Conservation (phyloP, 2,888 invertebrate species). For the Sphaerophoria rueppellii region DNA sequence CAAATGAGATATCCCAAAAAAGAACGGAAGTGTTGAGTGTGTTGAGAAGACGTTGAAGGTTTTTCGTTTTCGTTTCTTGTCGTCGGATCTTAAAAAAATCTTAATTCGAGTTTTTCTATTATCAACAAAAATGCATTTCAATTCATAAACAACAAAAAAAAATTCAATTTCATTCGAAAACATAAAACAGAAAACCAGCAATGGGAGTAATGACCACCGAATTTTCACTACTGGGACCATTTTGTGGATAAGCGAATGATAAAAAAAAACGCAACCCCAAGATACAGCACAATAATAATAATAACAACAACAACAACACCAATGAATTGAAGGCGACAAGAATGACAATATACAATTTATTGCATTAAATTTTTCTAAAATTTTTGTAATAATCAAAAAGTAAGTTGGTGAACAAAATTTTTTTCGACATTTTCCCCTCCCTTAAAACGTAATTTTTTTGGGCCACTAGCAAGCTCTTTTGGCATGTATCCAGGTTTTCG, state of each 20-base stretch:
- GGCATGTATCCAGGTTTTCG: conserved; percentile 60
- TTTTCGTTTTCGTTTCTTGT: conserved; percentile 19
- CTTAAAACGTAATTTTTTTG: conserved; percentile 17
- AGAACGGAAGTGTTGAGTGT: conserved; percentile 71
- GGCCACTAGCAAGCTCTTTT: conserved; percentile 38
- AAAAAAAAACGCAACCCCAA: neutral
- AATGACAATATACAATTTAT: conserved; percentile 30
- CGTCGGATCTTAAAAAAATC: conserved; percentile 8
- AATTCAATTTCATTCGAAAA: neutral
- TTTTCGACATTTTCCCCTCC: conserved; percentile 10
- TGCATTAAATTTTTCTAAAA: conserved; percentile 28
- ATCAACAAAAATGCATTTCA: conserved; percentile 16
- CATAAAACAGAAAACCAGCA: conserved; percentile 31
- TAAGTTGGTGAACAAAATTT: conserved; percentile 38
- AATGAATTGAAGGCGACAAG: conserved; percentile 26
- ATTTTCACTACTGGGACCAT: conserved; percentile 72
- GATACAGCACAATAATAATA: conserved; percentile 62
- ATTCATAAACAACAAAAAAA: conserved; percentile 2
- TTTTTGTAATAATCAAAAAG: conserved; percentile 16
- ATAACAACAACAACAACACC: conserved; percentile 32
- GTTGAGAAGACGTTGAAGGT: conserved; percentile 66
- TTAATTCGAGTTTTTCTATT: neutral
- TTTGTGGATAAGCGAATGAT: conserved; percentile 62
- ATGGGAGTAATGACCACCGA: conserved; percentile 72
- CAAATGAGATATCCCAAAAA: conserved; percentile 69